phyloP scores from a whole-genome alignment of 2,888 invertebrate genomes.

The Nomada flava region DNA sequence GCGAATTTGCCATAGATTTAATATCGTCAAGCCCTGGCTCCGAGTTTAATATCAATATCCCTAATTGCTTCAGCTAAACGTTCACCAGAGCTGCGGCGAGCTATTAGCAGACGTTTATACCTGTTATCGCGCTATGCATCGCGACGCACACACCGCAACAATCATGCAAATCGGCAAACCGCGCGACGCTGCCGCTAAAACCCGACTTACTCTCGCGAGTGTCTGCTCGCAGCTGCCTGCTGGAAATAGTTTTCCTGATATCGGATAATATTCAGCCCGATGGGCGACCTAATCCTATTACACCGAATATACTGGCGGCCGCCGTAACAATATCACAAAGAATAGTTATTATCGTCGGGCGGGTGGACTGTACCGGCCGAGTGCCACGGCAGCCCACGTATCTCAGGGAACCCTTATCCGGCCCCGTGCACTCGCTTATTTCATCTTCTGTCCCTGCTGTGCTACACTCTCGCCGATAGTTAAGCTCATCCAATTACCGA shows the following conservation, averaged over 20 bases:
- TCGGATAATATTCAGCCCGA: slow-evolving; percentile 4
- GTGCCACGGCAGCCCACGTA: neutral
- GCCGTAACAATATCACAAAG: slow-evolving; percentile 37
- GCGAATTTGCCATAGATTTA: neutral
- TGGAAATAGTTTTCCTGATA: slow-evolving; percentile 36
- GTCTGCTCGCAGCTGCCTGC: neutral
- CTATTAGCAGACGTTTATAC: neutral
- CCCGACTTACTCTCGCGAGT: slow-evolving; percentile 24
- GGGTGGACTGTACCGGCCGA: neutral
- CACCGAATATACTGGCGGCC: slow-evolving; percentile 4
- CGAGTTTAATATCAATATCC: slow-evolving; percentile 16
- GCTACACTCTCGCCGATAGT: neutral
- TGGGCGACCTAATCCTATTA: slow-evolving; percentile 39
- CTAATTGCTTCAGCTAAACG: slow-evolving; percentile 1
- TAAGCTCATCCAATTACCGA: slow-evolving; percentile 43
- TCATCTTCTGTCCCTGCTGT: neutral
- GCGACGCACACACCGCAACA: neutral
- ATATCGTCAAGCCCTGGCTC: neutral
- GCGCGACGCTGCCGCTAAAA: neutral
- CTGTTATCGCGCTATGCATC: neutral
- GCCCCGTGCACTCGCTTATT: slow-evolving; percentile 4
- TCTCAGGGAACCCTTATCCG: slow-evolving; percentile 2
- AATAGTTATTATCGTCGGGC: slow-evolving; percentile 34
- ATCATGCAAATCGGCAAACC: slow-evolving; percentile 26
- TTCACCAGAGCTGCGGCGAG: neutral